Conservation (phyloP, 1,140 invertebrate species). For the Ectropis grisescens region DNA sequence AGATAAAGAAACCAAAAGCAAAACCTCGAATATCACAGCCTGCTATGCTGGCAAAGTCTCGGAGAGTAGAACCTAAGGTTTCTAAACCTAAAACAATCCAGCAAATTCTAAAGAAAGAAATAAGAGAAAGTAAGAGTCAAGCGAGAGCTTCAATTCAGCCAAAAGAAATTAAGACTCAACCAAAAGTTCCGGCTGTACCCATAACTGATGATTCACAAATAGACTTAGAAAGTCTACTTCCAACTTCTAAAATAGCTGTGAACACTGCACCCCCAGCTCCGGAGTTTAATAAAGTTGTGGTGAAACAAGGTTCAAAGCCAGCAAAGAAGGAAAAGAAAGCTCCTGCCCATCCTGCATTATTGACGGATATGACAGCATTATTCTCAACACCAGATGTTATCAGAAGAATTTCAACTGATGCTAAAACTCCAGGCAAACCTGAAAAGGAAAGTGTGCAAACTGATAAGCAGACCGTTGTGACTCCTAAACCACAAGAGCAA, state of each 20-base stretch:
- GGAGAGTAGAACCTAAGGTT: conserved; percentile 33
- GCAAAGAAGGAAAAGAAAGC: conserved; percentile 79
- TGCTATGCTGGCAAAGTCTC: conserved; percentile 17
- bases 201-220: conserved; percentile 30
- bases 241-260: conserved; percentile 18
- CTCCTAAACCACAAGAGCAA: conserved; percentile 28
- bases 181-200: conserved; percentile 20
- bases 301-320: conserved; percentile 48
- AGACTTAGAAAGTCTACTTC: conserved; percentile 24
- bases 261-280: conserved; percentile 6
- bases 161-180: conserved; percentile 6
- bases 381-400: conserved; percentile 86
- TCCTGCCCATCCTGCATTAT: conserved; percentile 72
- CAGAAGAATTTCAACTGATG: conserved; percentile 72
- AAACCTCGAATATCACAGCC: conserved; percentile 55
- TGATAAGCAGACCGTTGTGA: conserved; percentile 30
- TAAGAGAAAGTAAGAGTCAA: conserved; percentile 33
- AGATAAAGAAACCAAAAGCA: conserved; percentile 34
- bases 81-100: conserved; percentile 39
- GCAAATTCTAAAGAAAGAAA: conserved; percentile 39
- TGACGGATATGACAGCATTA: conserved; percentile 75
- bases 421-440: conserved; percentile 41
- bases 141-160: no score
- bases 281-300: conserved; percentile 36
- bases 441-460: conserved; percentile 27